Percentiles rank a stretch among this genome's conserved stretches.
Conservation (phyloP, 2,797 vertebrate genomes). For the Morelia viridis region DNA sequence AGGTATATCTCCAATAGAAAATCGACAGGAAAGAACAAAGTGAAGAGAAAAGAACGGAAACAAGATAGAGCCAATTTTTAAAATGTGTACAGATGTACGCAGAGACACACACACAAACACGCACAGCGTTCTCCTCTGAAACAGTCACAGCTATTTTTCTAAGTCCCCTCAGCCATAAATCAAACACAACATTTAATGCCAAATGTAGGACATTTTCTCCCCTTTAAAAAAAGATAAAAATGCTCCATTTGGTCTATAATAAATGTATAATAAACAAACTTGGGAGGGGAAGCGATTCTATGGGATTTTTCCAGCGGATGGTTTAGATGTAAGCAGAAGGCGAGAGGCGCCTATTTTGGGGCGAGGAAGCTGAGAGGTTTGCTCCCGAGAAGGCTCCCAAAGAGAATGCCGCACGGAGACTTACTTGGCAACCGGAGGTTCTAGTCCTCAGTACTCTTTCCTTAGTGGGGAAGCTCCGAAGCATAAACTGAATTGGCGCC, state of each 20-base stretch:
- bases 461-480: not conserved
- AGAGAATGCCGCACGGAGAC: not conserved
- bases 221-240: not conserved
- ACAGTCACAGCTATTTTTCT: not conserved
- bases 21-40: no score
- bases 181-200: constrained; percentile 43
- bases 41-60: no score
- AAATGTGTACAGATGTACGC: not conserved
- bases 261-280: constrained; percentile 18
- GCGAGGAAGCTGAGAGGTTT: not conserved
- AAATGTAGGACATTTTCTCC: not conserved
- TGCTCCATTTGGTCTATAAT: constrained; percentile 34
- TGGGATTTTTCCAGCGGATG: constrained; percentile 18
- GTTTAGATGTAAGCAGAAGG: not conserved
- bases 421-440: not conserved
- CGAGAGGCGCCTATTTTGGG: not conserved
- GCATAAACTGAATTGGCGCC: not conserved
- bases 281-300: not conserved
- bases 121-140: not conserved
- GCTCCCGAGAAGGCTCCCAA: not conserved
- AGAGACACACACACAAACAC: not conserved
- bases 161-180: constrained; percentile 14
- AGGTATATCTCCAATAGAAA: not conserved
- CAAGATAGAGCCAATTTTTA: not conserved
- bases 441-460: not conserved